These are phyloP conservation scores for Chalcis sispes DNA, from an alignment of 2,888 invertebrate species.

Conservation along the genomic window DNA sequence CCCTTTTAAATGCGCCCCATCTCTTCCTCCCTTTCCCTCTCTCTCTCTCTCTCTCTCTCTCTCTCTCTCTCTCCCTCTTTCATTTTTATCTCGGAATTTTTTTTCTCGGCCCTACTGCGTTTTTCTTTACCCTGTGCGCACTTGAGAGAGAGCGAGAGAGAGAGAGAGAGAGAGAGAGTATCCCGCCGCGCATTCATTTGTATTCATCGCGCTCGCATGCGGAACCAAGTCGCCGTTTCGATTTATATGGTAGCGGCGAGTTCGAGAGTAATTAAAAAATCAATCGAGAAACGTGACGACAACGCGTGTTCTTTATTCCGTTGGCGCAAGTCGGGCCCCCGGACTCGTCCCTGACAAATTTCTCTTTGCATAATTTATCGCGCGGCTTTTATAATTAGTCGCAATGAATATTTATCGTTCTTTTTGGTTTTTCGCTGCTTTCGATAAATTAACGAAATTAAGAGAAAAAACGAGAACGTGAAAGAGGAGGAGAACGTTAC, in stretches of 20 bases:
- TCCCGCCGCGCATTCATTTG: constrained; percentile 21
- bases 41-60: background rate
- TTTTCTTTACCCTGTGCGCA: background rate
- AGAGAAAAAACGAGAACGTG: too few relatives aligned
- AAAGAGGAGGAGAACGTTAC: too few relatives aligned
- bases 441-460: too few relatives aligned
- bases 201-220: constrained; percentile 34
- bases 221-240: constrained; percentile 3
- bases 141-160: background rate
- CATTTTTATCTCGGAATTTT: background rate
- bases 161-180: background rate
- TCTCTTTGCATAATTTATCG: too few relatives aligned
- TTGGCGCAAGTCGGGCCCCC: too few relatives aligned
- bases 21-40: constrained; percentile 11
- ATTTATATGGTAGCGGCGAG: constrained; percentile 19
- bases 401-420: too few relatives aligned
- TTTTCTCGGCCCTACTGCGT: background rate
- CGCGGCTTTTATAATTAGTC: too few relatives aligned
- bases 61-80: background rate
- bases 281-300: constrained; percentile 10
- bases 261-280: constrained; percentile 45
- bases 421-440: too few relatives aligned
- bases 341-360: too few relatives aligned
- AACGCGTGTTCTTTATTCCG: too few relatives aligned
- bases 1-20: constrained; percentile 25